These are phyloP conservation scores for Morone chrysops DNA, from an alignment of 2,113 vertebrate genomes.

Conservation along the genomic window DNA sequence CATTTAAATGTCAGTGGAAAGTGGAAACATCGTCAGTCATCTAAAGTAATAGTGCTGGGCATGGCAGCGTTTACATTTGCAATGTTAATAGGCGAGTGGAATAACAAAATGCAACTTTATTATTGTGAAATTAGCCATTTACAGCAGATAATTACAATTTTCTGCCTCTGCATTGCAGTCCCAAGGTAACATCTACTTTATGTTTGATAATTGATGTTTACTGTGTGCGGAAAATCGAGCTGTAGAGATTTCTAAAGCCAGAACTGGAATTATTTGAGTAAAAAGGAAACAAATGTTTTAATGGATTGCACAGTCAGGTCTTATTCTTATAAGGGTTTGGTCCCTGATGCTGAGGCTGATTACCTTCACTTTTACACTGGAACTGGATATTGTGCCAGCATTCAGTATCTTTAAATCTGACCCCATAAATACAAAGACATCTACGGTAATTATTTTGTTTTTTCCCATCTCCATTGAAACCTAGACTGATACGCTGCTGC, in stretches of 20 bases:
- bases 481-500: not conserved
- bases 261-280: not conserved
- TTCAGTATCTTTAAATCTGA: conserved; percentile 14
- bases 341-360: conserved; percentile 17
- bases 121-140: conserved; percentile 29
- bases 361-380: not conserved
- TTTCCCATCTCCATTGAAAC: not conserved
- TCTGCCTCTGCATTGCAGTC: conserved; percentile 4
- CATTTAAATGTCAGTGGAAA: conserved; percentile 72
- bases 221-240: conserved; percentile 9
- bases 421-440: conserved; percentile 13
- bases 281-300: not conserved
- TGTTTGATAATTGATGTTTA: conserved; percentile 20
- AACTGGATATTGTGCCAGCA: not conserved
- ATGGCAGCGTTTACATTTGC: conserved; percentile 31
- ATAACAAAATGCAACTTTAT: conserved; percentile 38
- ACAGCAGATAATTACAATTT: conserved; percentile 21
- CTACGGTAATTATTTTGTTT: not conserved
- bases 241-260: not conserved
- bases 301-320: conserved; percentile 1
- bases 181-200: not conserved
- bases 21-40: conserved; percentile 34
- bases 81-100: conserved; percentile 28
- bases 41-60: conserved; percentile 24
- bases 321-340: conserved; percentile 13